These are phyloP conservation scores for Synergus umbraculus DNA, from an alignment of 2,888 invertebrate species.

Conservation along the genomic window DNA sequence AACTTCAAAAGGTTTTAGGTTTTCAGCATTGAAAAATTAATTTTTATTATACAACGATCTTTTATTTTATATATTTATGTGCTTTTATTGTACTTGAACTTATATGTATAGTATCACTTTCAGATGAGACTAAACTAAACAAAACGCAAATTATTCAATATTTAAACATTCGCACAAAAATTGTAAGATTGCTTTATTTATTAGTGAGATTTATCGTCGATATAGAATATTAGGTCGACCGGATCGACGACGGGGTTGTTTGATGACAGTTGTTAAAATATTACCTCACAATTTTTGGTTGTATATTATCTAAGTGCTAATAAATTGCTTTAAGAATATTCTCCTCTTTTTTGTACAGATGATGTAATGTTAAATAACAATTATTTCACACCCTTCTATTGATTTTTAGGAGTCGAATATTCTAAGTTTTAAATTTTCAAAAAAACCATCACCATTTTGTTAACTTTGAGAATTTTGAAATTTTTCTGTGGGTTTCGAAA, in stretches of 20 bases:
- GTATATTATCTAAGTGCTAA: constrained; percentile 34
- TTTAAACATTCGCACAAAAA: background rate
- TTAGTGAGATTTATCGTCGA: constrained; percentile 5
- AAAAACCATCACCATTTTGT: too few species aligned
- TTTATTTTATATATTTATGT: background rate
- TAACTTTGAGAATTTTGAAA: too few species aligned
- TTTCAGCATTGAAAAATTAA: background rate
- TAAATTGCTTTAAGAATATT: constrained; percentile 37
- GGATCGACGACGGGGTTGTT: background rate
- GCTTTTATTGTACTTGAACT: background rate
- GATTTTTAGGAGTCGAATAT: too few species aligned
- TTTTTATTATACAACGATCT: background rate
- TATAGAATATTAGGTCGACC: background rate
- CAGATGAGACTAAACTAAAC: background rate
- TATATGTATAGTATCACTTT: constrained; percentile 1
- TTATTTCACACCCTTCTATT: too few species aligned
- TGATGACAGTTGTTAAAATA: constrained; percentile 31
- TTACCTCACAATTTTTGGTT: constrained; percentile 34
- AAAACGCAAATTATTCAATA: too few species aligned
- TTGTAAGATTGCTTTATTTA: constrained; percentile 1
- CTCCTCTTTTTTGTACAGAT: background rate
- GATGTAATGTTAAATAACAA: too few species aligned
- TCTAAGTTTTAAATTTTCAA: too few species aligned
- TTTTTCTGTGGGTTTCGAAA: too few species aligned
- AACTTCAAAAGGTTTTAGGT: background rate